These are phyloP conservation scores for Prionailurus viverrinus DNA, from an alignment of 2,113 vertebrate species.

Conservation along the genomic window DNA sequence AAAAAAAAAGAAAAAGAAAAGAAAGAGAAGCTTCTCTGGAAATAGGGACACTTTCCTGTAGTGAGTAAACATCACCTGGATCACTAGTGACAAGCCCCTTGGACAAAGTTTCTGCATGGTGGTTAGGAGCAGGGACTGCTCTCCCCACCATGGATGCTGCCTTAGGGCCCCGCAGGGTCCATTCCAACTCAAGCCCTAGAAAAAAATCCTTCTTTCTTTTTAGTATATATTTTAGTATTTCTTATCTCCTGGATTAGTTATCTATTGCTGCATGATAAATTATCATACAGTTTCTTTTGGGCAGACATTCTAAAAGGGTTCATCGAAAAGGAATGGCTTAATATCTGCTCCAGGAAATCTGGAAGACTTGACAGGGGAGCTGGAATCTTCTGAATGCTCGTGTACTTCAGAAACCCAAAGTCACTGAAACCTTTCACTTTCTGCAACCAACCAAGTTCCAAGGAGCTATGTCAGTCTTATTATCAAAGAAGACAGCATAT, in stretches of 20 bases:
- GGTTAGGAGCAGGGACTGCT: neutral
- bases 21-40: constrained; percentile 91
- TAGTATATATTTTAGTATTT: neutral
- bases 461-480: neutral
- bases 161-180: too few relatives aligned
- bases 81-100: constrained; percentile 87
- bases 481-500: neutral
- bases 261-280: neutral
- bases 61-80: constrained; percentile 88
- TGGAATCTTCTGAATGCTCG: neutral
- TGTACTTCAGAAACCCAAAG: neutral
- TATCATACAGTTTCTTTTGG: neutral
- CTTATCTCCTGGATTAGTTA: neutral
- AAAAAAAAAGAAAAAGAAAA: constrained; percentile 2
- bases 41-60: constrained; percentile 85
- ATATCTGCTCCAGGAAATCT: neutral
- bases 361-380: neutral
- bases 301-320: neutral
- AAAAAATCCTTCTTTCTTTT: neutral
- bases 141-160: too few relatives aligned
- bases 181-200: neutral
- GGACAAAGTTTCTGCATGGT: constrained; percentile 87
- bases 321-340: neutral
- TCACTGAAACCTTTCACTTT: neutral
- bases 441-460: neutral